Percentiles rank a stretch among this genome's conserved stretches.
phyloP scores from a whole-genome alignment of 2,888 invertebrate species.

The Pemphredon lugubris region DNA sequence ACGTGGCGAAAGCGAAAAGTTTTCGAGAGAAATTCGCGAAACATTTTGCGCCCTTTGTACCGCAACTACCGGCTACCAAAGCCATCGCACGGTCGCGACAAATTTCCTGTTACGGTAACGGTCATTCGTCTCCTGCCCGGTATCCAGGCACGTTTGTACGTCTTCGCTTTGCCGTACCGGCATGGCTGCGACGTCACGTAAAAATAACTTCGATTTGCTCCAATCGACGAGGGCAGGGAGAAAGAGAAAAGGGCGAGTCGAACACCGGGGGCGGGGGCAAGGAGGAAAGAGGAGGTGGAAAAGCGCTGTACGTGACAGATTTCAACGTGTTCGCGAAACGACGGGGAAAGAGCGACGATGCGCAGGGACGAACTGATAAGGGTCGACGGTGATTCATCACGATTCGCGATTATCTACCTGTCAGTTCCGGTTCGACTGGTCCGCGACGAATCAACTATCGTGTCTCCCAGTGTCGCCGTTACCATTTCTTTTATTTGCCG shows the following conservation, averaged over 20 bases:
- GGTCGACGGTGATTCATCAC: slow-evolving; percentile 54
- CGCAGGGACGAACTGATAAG: slow-evolving; percentile 52
- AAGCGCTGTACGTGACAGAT: slow-evolving; percentile 54
- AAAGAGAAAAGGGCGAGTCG: too few species aligned
- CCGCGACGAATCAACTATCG: slow-evolving; percentile 60
- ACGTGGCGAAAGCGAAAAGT: not conserved
- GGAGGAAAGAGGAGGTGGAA: slow-evolving; percentile 6
- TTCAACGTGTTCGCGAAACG: slow-evolving; percentile 50
- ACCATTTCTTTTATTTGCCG: slow-evolving; percentile 43
- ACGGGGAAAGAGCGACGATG: slow-evolving; percentile 44
- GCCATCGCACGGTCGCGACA: slow-evolving; percentile 19
- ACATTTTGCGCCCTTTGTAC: slow-evolving; percentile 5
- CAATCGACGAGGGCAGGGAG: slow-evolving; percentile 22
- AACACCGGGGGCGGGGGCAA: too few species aligned
- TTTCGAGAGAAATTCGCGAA: not conserved
- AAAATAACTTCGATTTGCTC: slow-evolving; percentile 67
- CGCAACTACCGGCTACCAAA: not conserved
- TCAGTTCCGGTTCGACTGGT: slow-evolving; percentile 60
- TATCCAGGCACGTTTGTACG: slow-evolving; percentile 49
- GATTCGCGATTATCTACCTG: slow-evolving; percentile 59
- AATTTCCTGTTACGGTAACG: slow-evolving; percentile 40
- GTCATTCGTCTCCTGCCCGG: slow-evolving; percentile 33
- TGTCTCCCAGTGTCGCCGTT: slow-evolving; percentile 11
- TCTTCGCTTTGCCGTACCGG: slow-evolving; percentile 42
- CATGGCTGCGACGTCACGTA: slow-evolving; percentile 51